Base-by-base conservation (phyloP, 2,888 invertebrate genomes). In the Creontiades dilutus region DNA sequence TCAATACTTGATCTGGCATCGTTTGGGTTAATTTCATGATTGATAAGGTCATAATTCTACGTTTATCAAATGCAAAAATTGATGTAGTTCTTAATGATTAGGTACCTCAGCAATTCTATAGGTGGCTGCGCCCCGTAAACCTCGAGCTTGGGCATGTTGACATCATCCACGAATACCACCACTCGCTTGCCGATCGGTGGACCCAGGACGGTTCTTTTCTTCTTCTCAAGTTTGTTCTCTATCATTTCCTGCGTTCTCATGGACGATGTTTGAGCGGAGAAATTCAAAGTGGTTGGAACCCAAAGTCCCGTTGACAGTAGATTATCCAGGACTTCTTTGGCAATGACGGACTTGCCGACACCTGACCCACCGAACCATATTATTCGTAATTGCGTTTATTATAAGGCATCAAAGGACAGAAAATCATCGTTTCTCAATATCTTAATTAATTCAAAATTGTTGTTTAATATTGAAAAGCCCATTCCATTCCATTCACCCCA, bases 51-150 rank as follows among this genome's bases (percentile, higher is more conserved):
- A 7, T 37, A 4, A 4, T 37, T 37, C 37, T 37, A n/a, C 7
- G 37, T 37, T 37, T 37, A 37, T 7, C 7, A 7, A 37, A 37
- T 7, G 37, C 37, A 37, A 37, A 37, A 2, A 37, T 4, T 4
- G 7, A 4, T 37, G 2, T 37, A 37, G 37, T 37, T 4, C 2
- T n/a, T n/a, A n/a, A n/a, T 57, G n/a, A 7, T n/a, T 57, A n/a
- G n/a, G n/a, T n/a, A 96, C 96, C 98, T 95, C 37, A 98, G 94
- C 46, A 99, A 93, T 94, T 98, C 98, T 90, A 98, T 97, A 0
- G 98, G 97, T 9, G 98, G 98, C 93, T 98, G 98, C 13, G 98
- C 97, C 12, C 98, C 98, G 92, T 98, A 98, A 0, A 96, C 95
- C 93, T 96, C 98, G 92, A 96, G 94, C 93, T 95, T 95, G 0